A percentile compares a stretch with the other conserved stretches of the same genome.
Evolutionary conservation across 2,113 vertebrate species (phyloP).

Genomic region (Ophthalmolycus amberensis): DNA sequence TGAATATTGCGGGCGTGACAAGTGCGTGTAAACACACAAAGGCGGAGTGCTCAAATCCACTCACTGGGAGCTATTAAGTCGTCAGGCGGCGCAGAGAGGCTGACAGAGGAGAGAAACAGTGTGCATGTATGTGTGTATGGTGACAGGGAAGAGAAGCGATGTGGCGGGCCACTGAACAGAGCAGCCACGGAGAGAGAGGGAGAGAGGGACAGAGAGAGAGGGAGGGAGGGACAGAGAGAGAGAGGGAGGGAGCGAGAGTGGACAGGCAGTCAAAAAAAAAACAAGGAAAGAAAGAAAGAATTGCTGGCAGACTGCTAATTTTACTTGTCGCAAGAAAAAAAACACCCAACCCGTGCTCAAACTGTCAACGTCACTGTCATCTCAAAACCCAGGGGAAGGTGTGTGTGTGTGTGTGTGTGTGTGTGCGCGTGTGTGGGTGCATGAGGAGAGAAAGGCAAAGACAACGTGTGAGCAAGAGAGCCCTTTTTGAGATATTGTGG

Average conservation of each 20-base stretch:
- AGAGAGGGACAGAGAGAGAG: conserved; percentile 32
- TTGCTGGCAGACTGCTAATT: conserved; percentile 98
- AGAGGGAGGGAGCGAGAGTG: conserved; percentile 39
- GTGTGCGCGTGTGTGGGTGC: conserved; percentile 6
- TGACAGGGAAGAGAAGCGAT: conserved; percentile 89
- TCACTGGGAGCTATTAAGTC: conserved; percentile 99
- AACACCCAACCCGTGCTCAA: conserved; percentile 91
- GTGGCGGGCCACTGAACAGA: conserved; percentile 58
- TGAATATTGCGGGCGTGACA: conserved; percentile 99
- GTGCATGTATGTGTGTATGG: conserved; percentile 80
- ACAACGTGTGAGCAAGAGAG: conserved; percentile 29
- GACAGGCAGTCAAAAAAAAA: conserved; percentile 58
- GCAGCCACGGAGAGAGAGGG: conserved; percentile 36
- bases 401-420: conserved; percentile 39
- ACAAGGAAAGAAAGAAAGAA: conserved; percentile 78
- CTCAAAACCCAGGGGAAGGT: conserved; percentile 82
- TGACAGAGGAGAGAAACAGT: conserved; percentile 86
- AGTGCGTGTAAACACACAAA: conserved; percentile 98
- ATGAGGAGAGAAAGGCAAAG: conserved; percentile 15
- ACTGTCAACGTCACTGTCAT: conserved; percentile 95
- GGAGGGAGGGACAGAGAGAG: conserved; percentile 19
- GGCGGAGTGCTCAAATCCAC: conserved; percentile 98
- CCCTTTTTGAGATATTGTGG: conserved; percentile 11
- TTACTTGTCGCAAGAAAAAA: conserved; percentile 91
- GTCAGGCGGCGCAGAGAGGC: conserved; percentile 89